Conservation (phyloP, 2,797 vertebrate genomes). For the Schizopygopsis malacanthus region DNA sequence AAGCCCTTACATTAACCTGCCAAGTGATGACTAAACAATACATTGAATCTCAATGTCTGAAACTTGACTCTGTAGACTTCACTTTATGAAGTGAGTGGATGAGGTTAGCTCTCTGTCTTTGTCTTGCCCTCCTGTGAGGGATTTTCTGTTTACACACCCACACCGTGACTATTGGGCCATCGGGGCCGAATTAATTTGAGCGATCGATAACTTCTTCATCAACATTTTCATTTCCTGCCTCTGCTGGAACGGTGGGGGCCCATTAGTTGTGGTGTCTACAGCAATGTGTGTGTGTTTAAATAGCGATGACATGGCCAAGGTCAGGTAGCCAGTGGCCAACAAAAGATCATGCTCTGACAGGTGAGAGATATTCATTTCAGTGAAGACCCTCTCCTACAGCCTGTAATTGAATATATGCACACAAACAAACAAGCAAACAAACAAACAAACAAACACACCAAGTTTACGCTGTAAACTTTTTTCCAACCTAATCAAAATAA, state of each 20-base stretch:
- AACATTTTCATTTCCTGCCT: slow-evolving; percentile 56
- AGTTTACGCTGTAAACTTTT: neutral
- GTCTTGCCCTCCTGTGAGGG: slow-evolving; percentile 43
- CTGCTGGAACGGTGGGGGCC: slow-evolving; percentile 22
- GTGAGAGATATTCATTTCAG: slow-evolving; percentile 54
- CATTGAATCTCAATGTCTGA: slow-evolving; percentile 7
- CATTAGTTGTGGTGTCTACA: slow-evolving; percentile 50
- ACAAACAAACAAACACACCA: slow-evolving; percentile 22
- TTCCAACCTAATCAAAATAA: too few relatives aligned
- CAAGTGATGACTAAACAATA: neutral
- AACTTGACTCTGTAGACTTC: slow-evolving; percentile 6
- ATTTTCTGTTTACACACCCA: slow-evolving; percentile 55
- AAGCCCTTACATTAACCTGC: neutral
- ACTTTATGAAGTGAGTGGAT: slow-evolving; percentile 36
- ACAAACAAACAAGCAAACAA: neutral
- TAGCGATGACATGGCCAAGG: slow-evolving; percentile 44
- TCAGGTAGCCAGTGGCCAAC: slow-evolving; percentile 46
- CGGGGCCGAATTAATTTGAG: slow-evolving; percentile 54
- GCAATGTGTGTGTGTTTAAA: slow-evolving; percentile 26
- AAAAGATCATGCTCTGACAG: slow-evolving; percentile 52
- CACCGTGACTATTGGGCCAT: slow-evolving; percentile 44
- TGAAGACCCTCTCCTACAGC: slow-evolving; percentile 11
- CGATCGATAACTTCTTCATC: slow-evolving; percentile 56
- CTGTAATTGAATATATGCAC: slow-evolving; percentile 26
- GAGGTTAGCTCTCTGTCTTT: slow-evolving; percentile 32